These are phyloP conservation scores for Cartodere bifasciata DNA, from an alignment of 2,888 invertebrate genomes.

Conservation along the genomic window DNA sequence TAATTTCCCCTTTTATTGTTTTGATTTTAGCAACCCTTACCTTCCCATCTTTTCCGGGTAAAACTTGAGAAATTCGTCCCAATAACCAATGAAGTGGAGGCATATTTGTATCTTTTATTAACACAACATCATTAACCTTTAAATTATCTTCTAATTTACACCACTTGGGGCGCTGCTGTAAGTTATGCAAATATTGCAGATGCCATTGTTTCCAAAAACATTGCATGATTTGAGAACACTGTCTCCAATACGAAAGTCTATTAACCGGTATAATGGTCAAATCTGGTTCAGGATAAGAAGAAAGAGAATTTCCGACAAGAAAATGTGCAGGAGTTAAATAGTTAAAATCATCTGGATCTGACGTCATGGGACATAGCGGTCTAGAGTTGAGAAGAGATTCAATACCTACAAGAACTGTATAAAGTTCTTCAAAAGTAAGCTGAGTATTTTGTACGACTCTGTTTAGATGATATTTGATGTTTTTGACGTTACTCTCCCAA, in stretches of 20 bases:
- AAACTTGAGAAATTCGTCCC: too few relatives aligned
- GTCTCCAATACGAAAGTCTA: slow-evolving; percentile 11
- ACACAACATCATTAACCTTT: too few relatives aligned
- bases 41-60: too few relatives aligned
- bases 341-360: slow-evolving; percentile 12
- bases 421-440: slow-evolving; percentile 20
- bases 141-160: too few relatives aligned
- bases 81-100: too few relatives aligned
- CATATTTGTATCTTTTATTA: too few relatives aligned
- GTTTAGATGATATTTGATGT: too few relatives aligned
- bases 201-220: slow-evolving; percentile 16
- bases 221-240: slow-evolving; percentile 10
- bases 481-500: too few relatives aligned
- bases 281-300: slow-evolving; percentile 8
- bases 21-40: too few relatives aligned
- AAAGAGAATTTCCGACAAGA: slow-evolving; percentile 10
- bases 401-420: slow-evolving; percentile 17
- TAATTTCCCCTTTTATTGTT: too few relatives aligned
- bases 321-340: slow-evolving; percentile 15
- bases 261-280: slow-evolving; percentile 6
- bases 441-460: too few relatives aligned
- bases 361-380: slow-evolving; percentile 15
- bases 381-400: slow-evolving; percentile 21
- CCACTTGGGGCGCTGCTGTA: slow-evolving; percentile 14
- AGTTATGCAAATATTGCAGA: slow-evolving; percentile 14